A percentile compares a stretch with the other conserved stretches of the same genome.
Conservation (phyloP, 2,888 invertebrate genomes). For the Rotaria sp. region DNA sequence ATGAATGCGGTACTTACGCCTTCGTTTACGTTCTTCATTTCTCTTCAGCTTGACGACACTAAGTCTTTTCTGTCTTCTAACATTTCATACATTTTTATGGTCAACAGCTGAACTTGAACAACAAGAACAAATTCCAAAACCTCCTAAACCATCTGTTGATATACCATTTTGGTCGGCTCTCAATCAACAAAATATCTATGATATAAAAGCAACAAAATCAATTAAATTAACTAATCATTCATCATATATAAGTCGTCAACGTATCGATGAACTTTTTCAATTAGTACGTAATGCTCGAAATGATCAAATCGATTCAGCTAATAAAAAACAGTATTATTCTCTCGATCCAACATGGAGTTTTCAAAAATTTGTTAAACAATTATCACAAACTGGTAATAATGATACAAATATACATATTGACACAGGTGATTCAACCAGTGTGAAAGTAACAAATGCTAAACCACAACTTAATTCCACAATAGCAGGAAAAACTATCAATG, state of each 20-base stretch:
- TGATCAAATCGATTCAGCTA: background rate
- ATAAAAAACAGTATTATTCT: too few species aligned
- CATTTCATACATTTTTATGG: background rate
- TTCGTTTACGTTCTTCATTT: background rate
- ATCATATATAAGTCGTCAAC: background rate
- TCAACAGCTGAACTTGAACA: background rate
- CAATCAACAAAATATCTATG: background rate
- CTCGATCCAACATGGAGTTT: background rate
- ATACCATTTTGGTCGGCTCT: background rate
- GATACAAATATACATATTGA: background rate
- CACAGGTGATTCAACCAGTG: background rate
- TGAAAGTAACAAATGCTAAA: background rate
- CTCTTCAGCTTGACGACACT: background rate
- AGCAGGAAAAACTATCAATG: background rate
- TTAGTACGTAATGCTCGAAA: background rate
- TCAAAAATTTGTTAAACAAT: background rate
- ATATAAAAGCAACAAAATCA: background rate
- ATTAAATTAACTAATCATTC: background rate
- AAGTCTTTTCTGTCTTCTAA: background rate
- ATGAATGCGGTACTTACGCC: constrained; percentile 13
- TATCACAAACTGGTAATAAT: too few species aligned
- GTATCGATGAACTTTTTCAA: background rate
- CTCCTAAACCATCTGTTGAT: background rate
- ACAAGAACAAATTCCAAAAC: background rate
- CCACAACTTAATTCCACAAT: background rate